Conservation (phyloP, 2,797 vertebrate genomes). For the Potorous gilbertii region DNA sequence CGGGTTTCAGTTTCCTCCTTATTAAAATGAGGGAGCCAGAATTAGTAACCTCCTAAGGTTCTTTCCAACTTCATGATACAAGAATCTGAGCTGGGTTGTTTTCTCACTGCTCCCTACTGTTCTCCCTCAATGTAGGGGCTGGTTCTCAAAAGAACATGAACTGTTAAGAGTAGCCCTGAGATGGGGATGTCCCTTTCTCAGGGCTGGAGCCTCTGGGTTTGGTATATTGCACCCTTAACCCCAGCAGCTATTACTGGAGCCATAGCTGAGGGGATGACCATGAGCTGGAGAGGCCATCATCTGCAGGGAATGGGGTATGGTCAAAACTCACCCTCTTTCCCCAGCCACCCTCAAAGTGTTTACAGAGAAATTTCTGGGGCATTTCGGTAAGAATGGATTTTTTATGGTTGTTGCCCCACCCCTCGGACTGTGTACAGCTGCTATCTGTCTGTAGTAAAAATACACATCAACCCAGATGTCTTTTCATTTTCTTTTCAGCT, state of each 20-base stretch:
- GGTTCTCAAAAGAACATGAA: background rate
- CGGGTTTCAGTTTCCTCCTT: background rate
- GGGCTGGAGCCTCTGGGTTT: no score
- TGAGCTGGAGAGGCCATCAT: background rate
- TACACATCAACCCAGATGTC: background rate
- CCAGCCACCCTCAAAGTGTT: background rate
- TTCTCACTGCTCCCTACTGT: fast-evolving
- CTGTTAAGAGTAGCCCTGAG: background rate
- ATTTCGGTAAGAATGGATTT: background rate
- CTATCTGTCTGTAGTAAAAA: background rate
- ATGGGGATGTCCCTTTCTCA: no score
- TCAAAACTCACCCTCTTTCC: background rate
- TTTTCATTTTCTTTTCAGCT: background rate
- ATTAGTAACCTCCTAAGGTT: background rate
- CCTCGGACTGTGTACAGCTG: background rate
- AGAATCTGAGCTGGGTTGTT: background rate
- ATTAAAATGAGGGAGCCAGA: background rate
- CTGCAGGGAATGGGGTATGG: background rate
- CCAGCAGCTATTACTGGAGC: background rate
- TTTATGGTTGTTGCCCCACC: background rate
- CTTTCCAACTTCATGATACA: background rate
- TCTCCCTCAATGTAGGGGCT: background rate
- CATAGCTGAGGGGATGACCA: background rate
- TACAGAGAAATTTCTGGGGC: background rate
- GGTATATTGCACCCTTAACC: background rate